These are phyloP conservation scores for Hypena proboscidalis DNA, from an alignment of 2,888 invertebrate species.

Conservation along the genomic window DNA sequence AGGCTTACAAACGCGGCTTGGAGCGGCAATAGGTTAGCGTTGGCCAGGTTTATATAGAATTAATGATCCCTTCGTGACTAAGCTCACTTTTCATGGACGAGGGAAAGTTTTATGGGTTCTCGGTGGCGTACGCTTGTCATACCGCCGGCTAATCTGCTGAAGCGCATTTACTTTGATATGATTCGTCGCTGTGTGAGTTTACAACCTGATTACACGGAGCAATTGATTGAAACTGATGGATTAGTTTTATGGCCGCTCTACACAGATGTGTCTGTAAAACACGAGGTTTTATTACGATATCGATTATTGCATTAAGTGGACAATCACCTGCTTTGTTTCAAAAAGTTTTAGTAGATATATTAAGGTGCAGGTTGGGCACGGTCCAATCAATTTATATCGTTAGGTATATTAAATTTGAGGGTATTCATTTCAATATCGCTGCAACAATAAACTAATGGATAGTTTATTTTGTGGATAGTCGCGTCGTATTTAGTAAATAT, in stretches of 20 bases:
- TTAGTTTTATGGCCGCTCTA: slow-evolving; percentile 37
- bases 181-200: slow-evolving; percentile 32
- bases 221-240: slow-evolving; percentile 52
- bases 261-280: slow-evolving; percentile 25
- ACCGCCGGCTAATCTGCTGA: slow-evolving; percentile 56
- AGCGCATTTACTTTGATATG: slow-evolving; percentile 50
- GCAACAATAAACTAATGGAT: too few relatives aligned
- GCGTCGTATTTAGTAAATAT: too few relatives aligned
- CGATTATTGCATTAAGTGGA: slow-evolving; percentile 31
- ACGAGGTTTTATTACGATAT: slow-evolving; percentile 23
- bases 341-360: background rate
- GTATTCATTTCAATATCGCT: too few relatives aligned
- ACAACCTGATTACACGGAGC: slow-evolving; percentile 22
- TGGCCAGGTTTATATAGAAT: slow-evolving; percentile 53
- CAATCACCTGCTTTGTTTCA: slow-evolving; percentile 19
- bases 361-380: background rate
- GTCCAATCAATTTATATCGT: background rate
- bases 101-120: slow-evolving; percentile 75
- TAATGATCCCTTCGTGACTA: slow-evolving; percentile 78
- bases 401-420: too few relatives aligned
- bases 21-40: slow-evolving; percentile 35
- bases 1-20: slow-evolving; percentile 37
- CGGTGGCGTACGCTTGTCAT: slow-evolving; percentile 52
- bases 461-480: too few relatives aligned
- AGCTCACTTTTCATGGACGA: slow-evolving; percentile 70